phyloP scores from a whole-genome alignment of 2,797 vertebrate genomes.

The Clamator glandarius region DNA sequence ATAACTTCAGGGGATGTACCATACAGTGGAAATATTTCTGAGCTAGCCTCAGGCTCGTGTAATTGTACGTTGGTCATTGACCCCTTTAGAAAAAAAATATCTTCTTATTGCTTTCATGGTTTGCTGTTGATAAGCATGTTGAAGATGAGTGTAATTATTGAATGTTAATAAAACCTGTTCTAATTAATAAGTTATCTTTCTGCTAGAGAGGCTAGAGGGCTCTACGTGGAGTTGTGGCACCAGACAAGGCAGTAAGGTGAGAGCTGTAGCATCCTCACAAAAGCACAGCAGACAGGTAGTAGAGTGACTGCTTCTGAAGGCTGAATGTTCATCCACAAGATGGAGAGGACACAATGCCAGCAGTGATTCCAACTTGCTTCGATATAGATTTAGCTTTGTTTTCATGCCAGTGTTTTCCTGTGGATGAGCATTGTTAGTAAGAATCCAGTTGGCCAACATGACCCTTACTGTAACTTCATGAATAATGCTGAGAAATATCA shows the following conservation, averaged over 20 bases:
- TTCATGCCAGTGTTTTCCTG: background rate
- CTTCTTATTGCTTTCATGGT: background rate
- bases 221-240: background rate
- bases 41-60: background rate
- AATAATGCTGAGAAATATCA: background rate
- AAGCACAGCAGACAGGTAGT: background rate
- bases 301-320: background rate
- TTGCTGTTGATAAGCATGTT: background rate
- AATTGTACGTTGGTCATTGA: background rate
- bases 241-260: background rate
- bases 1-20: background rate
- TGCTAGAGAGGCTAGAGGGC: background rate
- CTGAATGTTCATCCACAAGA: background rate
- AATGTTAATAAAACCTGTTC: background rate
- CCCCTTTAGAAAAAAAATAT: background rate
- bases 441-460: background rate
- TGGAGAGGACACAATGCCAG: background rate
- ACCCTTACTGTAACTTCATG: background rate
- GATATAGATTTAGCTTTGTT: background rate
- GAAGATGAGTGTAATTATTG: background rate
- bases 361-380: background rate
- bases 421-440: background rate
- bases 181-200: background rate
- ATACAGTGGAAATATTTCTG: background rate
- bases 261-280: background rate